Conservation (phyloP, 2,113 vertebrate genomes). For the Anoplopoma fimbria region DNA sequence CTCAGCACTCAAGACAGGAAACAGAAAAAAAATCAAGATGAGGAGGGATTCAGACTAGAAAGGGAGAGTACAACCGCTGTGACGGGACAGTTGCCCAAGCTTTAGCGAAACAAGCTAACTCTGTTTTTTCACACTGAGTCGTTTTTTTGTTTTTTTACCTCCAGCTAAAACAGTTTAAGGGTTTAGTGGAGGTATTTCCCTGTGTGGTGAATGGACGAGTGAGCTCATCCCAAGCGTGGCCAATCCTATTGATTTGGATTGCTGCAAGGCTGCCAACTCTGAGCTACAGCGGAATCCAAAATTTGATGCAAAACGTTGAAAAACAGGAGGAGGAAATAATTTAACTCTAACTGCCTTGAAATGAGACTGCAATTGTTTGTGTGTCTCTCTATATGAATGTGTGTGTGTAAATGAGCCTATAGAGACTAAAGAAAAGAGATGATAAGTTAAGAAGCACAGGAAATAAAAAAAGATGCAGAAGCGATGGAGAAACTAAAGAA, state of each 20-base stretch:
- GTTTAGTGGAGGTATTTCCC: conserved; percentile 51
- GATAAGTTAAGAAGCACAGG: conserved; percentile 4
- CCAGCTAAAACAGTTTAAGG: conserved; percentile 25
- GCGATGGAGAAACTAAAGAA: neutral
- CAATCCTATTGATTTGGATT: conserved; percentile 66
- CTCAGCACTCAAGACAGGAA: neutral
- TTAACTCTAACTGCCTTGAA: conserved; percentile 42
- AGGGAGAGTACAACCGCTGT: neutral
- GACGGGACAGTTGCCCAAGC: conserved; percentile 25
- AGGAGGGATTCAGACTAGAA: neutral
- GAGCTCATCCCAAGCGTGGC: conserved; percentile 56
- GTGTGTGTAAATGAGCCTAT: neutral
- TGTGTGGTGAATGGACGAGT: conserved; percentile 48
- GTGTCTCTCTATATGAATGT: neutral
- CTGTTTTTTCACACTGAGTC: conserved; percentile 15
- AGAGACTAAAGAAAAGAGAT: neutral
- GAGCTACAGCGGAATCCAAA: conserved; percentile 25
- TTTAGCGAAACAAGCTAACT: conserved; percentile 8
- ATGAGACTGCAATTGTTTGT: conserved; percentile 30
- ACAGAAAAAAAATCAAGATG: neutral
- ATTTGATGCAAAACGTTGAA: conserved; percentile 47
- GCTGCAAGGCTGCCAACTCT: conserved; percentile 39
- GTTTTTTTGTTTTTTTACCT: conserved; percentile 44
- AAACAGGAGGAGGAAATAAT: conserved; percentile 45
- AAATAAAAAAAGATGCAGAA: neutral